Conservation (phyloP, 2,888 invertebrate species). For the Gordius sp. region DNA sequence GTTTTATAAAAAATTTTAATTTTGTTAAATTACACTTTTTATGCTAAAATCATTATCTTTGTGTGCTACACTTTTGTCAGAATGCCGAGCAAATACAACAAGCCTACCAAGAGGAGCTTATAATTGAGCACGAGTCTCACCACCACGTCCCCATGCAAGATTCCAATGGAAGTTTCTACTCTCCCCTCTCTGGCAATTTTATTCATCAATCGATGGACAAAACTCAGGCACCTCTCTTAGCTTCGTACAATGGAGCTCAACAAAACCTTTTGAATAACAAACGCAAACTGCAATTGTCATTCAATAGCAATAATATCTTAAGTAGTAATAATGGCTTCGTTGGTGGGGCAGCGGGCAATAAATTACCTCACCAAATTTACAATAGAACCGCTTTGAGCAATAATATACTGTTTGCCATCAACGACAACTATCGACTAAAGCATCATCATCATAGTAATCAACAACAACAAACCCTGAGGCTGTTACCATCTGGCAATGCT, state of each 20-base stretch:
- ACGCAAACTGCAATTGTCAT: too few relatives aligned
- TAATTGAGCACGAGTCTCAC: background rate
- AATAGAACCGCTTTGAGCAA: background rate
- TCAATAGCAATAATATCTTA: too few relatives aligned
- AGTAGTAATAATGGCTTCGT: too few relatives aligned
- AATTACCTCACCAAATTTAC: too few relatives aligned
- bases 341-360: too few relatives aligned
- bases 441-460: background rate
- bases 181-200: background rate
- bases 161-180: background rate
- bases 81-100: slow-evolving; percentile 10
- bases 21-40: background rate
- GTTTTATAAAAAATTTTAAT: background rate
- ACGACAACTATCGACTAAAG: background rate
- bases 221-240: too few relatives aligned
- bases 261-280: background rate
- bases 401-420: background rate
- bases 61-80: background rate
- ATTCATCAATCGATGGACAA: too few relatives aligned
- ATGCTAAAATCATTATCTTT: too few relatives aligned
- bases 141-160: background rate
- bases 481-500: too few relatives aligned
- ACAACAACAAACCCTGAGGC: too few relatives aligned
- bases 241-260: background rate
- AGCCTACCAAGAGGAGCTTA: background rate